Percentiles rank a stretch among this genome's conserved stretches.
These are phyloP conservation scores for Stenotaenia linearis DNA, from an alignment of 2,888 invertebrate species.

Conservation along the genomic window DNA sequence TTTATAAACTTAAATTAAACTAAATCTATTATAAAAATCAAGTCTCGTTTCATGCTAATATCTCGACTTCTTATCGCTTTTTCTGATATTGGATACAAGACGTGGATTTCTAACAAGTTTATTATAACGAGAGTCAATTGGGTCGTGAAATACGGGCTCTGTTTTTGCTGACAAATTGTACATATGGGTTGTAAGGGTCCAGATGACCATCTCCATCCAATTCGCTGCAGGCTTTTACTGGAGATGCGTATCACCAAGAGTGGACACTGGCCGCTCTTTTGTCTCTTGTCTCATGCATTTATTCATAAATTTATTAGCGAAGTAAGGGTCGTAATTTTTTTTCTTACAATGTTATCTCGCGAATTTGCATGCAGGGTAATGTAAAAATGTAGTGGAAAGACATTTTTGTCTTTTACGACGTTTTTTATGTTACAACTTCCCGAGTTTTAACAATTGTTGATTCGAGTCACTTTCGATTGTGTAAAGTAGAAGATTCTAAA, in stretches of 20 bases:
- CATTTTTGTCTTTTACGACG: neutral
- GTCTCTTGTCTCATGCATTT: conserved; percentile 10
- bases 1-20: no score
- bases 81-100: neutral
- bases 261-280: neutral
- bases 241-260: neutral
- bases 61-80: neutral
- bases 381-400: neutral
- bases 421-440: neutral
- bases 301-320: conserved; percentile 7
- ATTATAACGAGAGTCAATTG: neutral
- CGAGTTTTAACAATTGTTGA: neutral
- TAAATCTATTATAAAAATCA: no score
- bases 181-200: neutral
- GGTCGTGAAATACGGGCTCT: neutral
- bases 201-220: conserved; percentile 10
- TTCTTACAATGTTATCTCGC: neutral
- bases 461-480: neutral
- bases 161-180: conserved; percentile 17
- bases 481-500: no score
- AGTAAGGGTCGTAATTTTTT: neutral
- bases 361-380: neutral
- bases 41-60: neutral
- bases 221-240: neutral
- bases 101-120: conserved; percentile 3